Base-by-base conservation (phyloP, 1,140 invertebrate species). In the Ceratosolen fusciceps region DNA sequence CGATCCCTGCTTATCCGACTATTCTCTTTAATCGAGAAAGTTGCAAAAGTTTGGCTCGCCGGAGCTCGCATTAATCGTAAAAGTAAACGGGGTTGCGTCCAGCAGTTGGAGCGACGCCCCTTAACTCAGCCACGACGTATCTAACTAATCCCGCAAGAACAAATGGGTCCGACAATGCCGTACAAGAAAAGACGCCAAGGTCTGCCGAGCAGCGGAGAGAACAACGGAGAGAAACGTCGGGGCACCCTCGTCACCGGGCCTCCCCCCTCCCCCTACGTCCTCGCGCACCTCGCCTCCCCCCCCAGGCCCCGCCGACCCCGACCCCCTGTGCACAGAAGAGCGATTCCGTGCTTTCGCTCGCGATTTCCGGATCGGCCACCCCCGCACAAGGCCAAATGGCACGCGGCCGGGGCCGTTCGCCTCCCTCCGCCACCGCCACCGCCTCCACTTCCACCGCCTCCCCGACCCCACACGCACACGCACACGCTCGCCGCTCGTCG, bases 361-460 rank as follows among this genome's bases (percentile, higher is more conserved):
- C 79, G 79, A 80, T 80, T 80, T 80, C 79, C 79, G 79, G 79
- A 80, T 80, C 74, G 29, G 56, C 21, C 65, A 39, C 79, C 72
- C 73, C 65, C 79, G 52, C 60, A 29, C 68, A 49, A 49, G 56
- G 31, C 49, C 75, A 80, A 80, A 80, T 80, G 72, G 78, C 26
- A 74, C 58, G 39, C 26, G 21, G 26, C 29, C 60, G 26, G 4
- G 43, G 34, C 47, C 58, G n/a, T 5, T 10, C 5, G n/a, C 29
- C 8, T 8, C 14, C 14, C 52, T 54, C 5, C 14, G 14, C n/a
- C 14, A 10, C 4, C n/a, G n/a, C n/a, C n/a, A n/a, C n/a, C n/a
- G n/a, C n/a, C n/a, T n/a, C n/a, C n/a, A n/a, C n/a, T n/a, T n/a
- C n/a, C n/a, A n/a, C n/a, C n/a, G n/a, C n/a, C n/a, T n/a, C n/a